These are phyloP conservation scores for Syngnathus scovelli DNA, from an alignment of 2,113 vertebrate species.

Conservation along the genomic window DNA sequence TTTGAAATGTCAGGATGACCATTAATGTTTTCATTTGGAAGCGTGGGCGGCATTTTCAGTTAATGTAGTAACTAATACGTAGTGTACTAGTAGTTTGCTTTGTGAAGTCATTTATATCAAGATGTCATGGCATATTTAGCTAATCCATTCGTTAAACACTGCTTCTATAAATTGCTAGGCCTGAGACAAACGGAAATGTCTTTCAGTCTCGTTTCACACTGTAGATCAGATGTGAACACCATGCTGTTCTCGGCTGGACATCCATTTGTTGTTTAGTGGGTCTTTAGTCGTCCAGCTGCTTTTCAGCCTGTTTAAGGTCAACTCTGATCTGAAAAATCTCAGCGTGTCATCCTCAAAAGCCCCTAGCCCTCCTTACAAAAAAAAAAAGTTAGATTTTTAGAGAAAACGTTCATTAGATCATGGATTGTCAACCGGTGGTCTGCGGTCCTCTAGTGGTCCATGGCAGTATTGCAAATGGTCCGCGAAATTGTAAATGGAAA, in stretches of 20 bases:
- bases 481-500: too few species aligned
- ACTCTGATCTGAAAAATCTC: constrained; percentile 12
- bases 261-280: constrained; percentile 15
- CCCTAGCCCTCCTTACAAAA: constrained; percentile 8
- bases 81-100: too few species aligned
- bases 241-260: constrained; percentile 28
- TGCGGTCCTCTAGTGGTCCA: too few species aligned
- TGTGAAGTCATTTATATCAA: neutral
- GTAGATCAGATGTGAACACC: constrained; percentile 23
- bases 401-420: too few species aligned
- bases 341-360: constrained; percentile 15
- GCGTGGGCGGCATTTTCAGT: too few species aligned
- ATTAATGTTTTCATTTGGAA: too few species aligned
- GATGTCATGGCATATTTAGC: too few species aligned
- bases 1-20: too few species aligned
- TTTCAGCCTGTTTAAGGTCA: constrained; percentile 26
- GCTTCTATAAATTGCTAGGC: neutral
- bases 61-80: too few species aligned
- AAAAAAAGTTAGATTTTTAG: neutral
- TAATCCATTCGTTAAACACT: neutral
- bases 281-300: constrained; percentile 46
- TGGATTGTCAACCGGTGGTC: too few species aligned
- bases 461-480: too few species aligned
- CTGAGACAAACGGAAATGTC: constrained; percentile 13
- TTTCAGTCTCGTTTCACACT: constrained; percentile 7